Conservation (phyloP, 2,113 vertebrate genomes). For the Riparia riparia region DNA sequence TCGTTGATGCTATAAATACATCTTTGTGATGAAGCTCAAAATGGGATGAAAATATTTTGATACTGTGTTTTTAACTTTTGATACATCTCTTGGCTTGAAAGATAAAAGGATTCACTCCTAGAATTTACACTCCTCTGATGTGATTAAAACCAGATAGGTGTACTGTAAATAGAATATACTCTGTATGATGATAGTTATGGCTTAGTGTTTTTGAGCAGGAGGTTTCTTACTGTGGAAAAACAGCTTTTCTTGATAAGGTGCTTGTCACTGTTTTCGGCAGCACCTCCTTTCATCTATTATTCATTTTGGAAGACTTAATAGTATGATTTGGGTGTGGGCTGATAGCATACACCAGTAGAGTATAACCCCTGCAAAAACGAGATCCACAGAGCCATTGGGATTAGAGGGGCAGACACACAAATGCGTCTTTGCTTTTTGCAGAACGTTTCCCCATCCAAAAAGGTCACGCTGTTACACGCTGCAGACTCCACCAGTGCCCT, state of each 20-base stretch:
- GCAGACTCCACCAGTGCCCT: background rate
- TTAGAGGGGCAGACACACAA: background rate
- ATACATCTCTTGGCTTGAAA: conserved; percentile 70
- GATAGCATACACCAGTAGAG: conserved; percentile 42
- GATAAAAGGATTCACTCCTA: conserved; percentile 60
- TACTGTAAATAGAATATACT: conserved; percentile 68
- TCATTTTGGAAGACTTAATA: conserved; percentile 72
- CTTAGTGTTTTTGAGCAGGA: conserved; percentile 66
- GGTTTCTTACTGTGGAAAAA: conserved; percentile 70
- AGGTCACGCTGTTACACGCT: background rate
- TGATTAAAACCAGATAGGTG: conserved; percentile 65
- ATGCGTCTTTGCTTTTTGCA: background rate
- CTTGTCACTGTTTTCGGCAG: conserved; percentile 74
- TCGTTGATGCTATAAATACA: conserved; percentile 35
- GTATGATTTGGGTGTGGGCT: conserved; percentile 63
- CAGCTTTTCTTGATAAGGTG: conserved; percentile 74
- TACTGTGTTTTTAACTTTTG: conserved; percentile 63
- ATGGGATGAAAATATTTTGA: conserved; percentile 63
- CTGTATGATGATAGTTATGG: conserved; percentile 47
- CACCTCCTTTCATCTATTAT: conserved; percentile 79
- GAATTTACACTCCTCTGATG: conserved; percentile 65
- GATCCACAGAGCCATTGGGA: background rate
- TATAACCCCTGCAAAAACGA: conserved; percentile 40
- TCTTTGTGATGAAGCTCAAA: conserved; percentile 54
- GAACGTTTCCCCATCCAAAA: background rate